Evolutionary conservation across 92 coral and sea anemone species (phyloP).

Genomic region (Porites divaricata): DNA sequence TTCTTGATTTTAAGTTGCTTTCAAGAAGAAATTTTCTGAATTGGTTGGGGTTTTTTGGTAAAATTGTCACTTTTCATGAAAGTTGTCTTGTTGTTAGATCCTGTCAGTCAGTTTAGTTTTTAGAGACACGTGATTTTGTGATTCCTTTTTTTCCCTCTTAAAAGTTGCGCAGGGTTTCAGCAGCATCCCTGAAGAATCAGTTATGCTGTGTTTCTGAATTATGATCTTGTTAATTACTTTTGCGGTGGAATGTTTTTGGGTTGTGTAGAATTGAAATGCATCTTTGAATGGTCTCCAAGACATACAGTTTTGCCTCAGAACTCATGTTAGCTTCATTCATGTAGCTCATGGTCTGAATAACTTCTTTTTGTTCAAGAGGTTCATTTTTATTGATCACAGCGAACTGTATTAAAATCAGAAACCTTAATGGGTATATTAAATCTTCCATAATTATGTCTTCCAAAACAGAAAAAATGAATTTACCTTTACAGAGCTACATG

Average conservation of each 20-base stretch:
- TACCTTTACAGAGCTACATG: too few relatives aligned
- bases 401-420: too few relatives aligned
- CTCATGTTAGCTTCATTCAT: too few relatives aligned
- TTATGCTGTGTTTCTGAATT: background rate
- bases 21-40: background rate
- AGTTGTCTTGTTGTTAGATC: background rate
- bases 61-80: background rate
- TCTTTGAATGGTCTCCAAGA: background rate
- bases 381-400: too few relatives aligned
- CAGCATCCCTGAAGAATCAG: background rate
- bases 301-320: too few relatives aligned
- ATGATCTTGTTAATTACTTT: background rate
- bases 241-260: background rate
- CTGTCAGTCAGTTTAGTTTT: too few relatives aligned
- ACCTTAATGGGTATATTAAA: too few relatives aligned
- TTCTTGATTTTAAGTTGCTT: background rate
- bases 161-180: background rate
- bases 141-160: background rate
- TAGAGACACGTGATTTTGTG: too few relatives aligned
- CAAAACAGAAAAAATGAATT: too few relatives aligned
- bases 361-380: too few relatives aligned
- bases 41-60: background rate
- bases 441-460: too few relatives aligned
- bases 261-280: background rate
- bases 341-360: too few relatives aligned